These are phyloP conservation scores for Phenganax subtilis DNA, from an alignment of 92 coral and sea anemone species.

Conservation along the genomic window DNA sequence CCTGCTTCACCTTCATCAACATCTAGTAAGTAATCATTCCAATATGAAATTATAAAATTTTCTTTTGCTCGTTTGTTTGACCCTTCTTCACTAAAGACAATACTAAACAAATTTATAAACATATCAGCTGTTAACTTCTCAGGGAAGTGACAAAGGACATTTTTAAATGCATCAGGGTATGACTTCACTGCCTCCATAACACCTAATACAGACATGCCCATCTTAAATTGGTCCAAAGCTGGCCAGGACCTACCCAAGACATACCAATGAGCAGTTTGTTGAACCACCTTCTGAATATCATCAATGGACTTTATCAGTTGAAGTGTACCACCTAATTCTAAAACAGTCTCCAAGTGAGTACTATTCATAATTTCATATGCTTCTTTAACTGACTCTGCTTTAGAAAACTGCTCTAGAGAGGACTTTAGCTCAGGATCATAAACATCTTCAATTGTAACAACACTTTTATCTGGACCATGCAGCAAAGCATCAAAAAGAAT, in stretches of 20 bases:
- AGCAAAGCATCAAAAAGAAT: conserved; percentile 3
- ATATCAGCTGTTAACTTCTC: conserved; percentile 38
- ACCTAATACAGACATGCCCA: conserved; percentile 52
- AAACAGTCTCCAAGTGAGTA: conserved; percentile 23
- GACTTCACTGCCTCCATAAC: conserved; percentile 50
- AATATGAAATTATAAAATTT: conserved; percentile 48
- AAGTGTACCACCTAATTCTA: conserved; percentile 50
- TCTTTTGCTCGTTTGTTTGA: conserved; percentile 52
- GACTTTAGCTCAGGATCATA: conserved; percentile 32
- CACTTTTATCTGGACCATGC: background rate
- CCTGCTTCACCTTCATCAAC: conserved; percentile 60
- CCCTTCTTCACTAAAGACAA: conserved; percentile 49
- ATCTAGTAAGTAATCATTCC: conserved; percentile 62
- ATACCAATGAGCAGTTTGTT: conserved; percentile 57
- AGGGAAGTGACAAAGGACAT: conserved; percentile 50
- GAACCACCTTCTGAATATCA: conserved; percentile 46
- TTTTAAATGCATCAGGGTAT: conserved; percentile 48
- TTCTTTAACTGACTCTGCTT: conserved; percentile 14
- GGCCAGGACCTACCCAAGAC: conserved; percentile 48
- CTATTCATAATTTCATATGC: conserved; percentile 31
- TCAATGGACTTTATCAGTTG: conserved; percentile 39
- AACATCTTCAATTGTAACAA: conserved; percentile 27
- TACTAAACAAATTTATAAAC: conserved; percentile 32
- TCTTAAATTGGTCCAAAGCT: conserved; percentile 57
- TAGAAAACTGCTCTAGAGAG: conserved; percentile 8